Percentiles rank a stretch among this genome's conserved stretches.
Conservation (phyloP, 2,113 vertebrate species). For the Plecturocebus donacophilus region DNA sequence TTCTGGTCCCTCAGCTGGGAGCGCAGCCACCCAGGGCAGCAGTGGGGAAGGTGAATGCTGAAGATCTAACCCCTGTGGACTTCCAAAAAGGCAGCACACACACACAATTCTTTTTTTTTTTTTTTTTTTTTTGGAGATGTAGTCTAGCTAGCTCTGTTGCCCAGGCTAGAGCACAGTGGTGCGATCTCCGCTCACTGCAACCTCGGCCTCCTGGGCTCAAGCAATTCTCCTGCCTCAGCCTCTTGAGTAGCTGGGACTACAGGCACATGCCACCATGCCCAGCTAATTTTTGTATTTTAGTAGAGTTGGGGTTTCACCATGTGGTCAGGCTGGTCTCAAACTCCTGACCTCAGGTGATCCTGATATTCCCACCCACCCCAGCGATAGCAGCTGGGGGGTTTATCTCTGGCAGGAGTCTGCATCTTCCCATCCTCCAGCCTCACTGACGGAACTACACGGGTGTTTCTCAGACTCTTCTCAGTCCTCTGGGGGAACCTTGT, state of each 20-base stretch:
- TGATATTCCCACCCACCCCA: background rate
- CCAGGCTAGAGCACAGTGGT: too few species aligned
- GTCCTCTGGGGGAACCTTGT: background rate
- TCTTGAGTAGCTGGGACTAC: too few species aligned
- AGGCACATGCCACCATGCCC: too few species aligned
- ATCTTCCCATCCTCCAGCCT: background rate
- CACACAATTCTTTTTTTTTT: background rate
- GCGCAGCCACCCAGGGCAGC: background rate
- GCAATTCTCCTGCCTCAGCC: too few species aligned
- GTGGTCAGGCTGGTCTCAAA: too few species aligned
- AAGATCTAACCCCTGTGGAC: background rate
- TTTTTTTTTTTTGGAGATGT: too few species aligned
- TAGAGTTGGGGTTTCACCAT: too few species aligned
- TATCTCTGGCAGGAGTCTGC: background rate
- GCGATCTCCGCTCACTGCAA: too few species aligned
- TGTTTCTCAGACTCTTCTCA: background rate
- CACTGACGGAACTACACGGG: background rate
- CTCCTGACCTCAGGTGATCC: too few species aligned
- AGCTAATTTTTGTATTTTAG: too few species aligned
- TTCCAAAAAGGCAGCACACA: background rate
- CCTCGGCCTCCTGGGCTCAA: too few species aligned
- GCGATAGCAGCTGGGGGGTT: fast-evolving
- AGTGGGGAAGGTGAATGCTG: background rate
- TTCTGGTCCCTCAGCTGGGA: background rate
- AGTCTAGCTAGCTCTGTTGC: too few species aligned